Evolutionary conservation across 2,888 invertebrate species (phyloP).

Genomic region (Blomia tropicalis): DNA sequence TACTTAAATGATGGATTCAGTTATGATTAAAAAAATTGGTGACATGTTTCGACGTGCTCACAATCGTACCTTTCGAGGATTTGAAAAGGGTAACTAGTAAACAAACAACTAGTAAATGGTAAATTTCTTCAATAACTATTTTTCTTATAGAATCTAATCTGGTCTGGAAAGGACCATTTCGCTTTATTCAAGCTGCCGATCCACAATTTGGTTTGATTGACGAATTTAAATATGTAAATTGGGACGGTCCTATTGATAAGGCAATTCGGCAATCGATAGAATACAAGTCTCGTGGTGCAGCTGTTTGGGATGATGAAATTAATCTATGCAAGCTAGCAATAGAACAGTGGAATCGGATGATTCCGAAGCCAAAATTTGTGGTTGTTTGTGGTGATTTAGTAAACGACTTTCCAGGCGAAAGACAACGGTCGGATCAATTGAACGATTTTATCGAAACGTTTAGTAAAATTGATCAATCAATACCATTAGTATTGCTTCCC

Average conservation of each 20-base stretch:
- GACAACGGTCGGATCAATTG: slow-evolving; percentile 35
- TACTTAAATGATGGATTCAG: no score
- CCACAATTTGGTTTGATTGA: slow-evolving; percentile 41
- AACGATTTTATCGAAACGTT: slow-evolving; percentile 37
- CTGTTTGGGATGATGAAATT: slow-evolving; percentile 39
- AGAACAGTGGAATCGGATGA: slow-evolving; percentile 37
- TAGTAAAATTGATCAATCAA: slow-evolving; percentile 36
- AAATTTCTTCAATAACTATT: no score
- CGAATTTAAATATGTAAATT: slow-evolving; percentile 32
- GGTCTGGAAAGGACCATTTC: slow-evolving; percentile 37
- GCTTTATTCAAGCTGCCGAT: slow-evolving; percentile 41
- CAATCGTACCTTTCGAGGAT: slow-evolving; percentile 22
- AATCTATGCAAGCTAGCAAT: slow-evolving; percentile 35
- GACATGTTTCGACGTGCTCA: slow-evolving; percentile 19
- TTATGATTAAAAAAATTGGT: no score
- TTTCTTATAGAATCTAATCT: background rate
- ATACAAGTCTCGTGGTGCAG: slow-evolving; percentile 24
- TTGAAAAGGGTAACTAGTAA: slow-evolving; percentile 27
- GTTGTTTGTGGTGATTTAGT: slow-evolving; percentile 41
- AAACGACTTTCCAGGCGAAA: slow-evolving; percentile 38
- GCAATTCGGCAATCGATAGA: background rate
- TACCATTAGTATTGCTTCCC: slow-evolving; percentile 40
- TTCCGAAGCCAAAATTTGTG: slow-evolving; percentile 39
- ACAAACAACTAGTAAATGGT: no score
- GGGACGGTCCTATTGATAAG: slow-evolving; percentile 15